Percentiles rank a stretch among this genome's conserved stretches.
phyloP scores from a whole-genome alignment of 2,797 vertebrate species.

The Orestias chungarensis region DNA sequence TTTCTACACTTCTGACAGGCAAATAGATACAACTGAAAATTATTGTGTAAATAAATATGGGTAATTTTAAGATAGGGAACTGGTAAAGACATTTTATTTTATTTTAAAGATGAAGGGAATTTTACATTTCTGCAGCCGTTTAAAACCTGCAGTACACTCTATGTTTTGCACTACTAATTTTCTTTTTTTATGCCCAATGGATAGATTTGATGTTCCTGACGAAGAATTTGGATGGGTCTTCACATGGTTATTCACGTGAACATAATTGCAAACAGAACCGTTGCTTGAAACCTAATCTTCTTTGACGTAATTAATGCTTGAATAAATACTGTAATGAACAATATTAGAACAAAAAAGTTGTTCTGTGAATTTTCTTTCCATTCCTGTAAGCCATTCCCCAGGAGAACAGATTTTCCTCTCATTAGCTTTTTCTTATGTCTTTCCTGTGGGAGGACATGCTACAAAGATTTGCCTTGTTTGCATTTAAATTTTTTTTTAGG shows the following conservation, averaged over 20 bases:
- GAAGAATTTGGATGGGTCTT: slow-evolving; percentile 22
- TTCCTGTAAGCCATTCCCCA: slow-evolving; percentile 19
- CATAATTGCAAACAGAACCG: slow-evolving; percentile 31
- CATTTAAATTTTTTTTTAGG: slow-evolving; percentile 66
- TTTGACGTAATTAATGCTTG: slow-evolving; percentile 27
- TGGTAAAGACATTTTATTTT: slow-evolving; percentile 18
- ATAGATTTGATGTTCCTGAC: slow-evolving; percentile 9
- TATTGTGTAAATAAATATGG: neutral
- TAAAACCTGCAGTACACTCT: slow-evolving; percentile 9
- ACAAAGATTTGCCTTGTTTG: slow-evolving; percentile 62
- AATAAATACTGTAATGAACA: slow-evolving; percentile 45
- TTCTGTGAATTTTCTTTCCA: slow-evolving; percentile 19
- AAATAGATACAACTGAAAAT: neutral
- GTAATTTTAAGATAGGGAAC: slow-evolving; percentile 25
- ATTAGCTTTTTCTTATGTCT: slow-evolving; percentile 46
- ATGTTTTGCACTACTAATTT: neutral
- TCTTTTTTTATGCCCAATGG: slow-evolving; percentile 14
- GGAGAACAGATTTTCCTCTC: slow-evolving; percentile 47
- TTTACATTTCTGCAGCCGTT: slow-evolving; percentile 24
- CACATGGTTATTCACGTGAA: slow-evolving; percentile 21
- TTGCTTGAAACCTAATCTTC: slow-evolving; percentile 29
- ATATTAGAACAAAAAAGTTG: slow-evolving; percentile 31
- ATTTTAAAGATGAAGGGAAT: slow-evolving; percentile 24
- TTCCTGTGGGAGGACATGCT: slow-evolving; percentile 56
- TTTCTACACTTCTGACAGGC: neutral